Base-by-base conservation (phyloP, 1,140 invertebrate genomes). In the Tetramorium simillimum region DNA sequence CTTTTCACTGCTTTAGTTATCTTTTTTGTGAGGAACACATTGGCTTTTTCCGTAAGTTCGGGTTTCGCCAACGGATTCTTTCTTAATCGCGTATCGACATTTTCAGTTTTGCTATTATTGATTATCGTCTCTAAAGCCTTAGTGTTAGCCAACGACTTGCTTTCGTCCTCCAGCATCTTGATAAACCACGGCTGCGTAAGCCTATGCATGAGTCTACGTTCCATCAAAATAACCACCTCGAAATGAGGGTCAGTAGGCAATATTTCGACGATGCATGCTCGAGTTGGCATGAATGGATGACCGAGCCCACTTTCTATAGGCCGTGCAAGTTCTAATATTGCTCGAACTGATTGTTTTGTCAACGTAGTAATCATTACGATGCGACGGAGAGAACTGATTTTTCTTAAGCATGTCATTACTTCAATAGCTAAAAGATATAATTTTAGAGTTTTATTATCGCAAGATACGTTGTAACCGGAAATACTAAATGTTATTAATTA, bases 281-380 rank as follows among this genome's bases (percentile, higher is more conserved):
- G 87, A 3, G 93, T 88, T 4, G 95, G 95, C 62, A 95, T 94
- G 62, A 95, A 95, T 0, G 95, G 93, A 86, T 93, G 92, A 37
- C 94, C 94, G 10, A 93, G 86, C 37, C 58, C 80, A 6, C 73
- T 46, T 37, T 92, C 91, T 9, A 91, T 90, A 5, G 95, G 95
- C 58, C 94, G 92, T n/a, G 92, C 94, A 24, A 95, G 86, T 82
- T 95, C 95, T 73, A 95, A 87, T 82, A 95, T 95, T 10, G 94
- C 93, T 14, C 95, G 93, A 5, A 95, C 94, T 0, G 95, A 95
- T 80, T 95, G 95, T 86, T 95, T 95, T 0, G 94, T 95, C n/a
- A 95, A 86, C 6, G 94, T 94, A 40, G 95, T 95, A 43, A 95
- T 90, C 92, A 95, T 93, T 21, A 95, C 94, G 21, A 95, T 90